Evolutionary conservation across 2,113 vertebrate species (phyloP), one percentile per base, ranked within the genome.

Genomic region (Pelobates fuscus): DNA sequence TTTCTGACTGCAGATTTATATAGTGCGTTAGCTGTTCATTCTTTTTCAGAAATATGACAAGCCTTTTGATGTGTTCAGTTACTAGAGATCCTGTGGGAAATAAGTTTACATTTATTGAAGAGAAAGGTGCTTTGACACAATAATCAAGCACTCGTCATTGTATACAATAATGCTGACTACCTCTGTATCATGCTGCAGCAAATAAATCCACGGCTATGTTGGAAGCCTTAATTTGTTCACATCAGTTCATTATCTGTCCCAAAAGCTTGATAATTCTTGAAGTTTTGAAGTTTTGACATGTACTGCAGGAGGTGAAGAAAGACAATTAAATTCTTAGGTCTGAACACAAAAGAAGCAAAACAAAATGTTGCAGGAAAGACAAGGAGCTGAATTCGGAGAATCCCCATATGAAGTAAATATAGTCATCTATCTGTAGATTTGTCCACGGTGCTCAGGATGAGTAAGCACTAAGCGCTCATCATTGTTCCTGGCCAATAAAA

Each of bases 261-360:
- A 55, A 14, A 49, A 57, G 67, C 27, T n/a, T 18, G 20, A 2
- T 54, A 27, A 69, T 68, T 54, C 54, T 69, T n/a, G n/a, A n/a
- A 12, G 49, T 68, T 68, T 55, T 67, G 26, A 30, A 69, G 67
- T 69, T 69, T 69, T 69, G 67, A 69, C 67, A 57, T 37, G 32
- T 32, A 57, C 46, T 55, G 46, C 24, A 23, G 52, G 49, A 69
- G 49, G 67, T 37, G 67, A 69, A 55, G 52, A 32, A 30, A 55
- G 49, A 69, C 49, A 55, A 69, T 69, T 54, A 57, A 69, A 69
- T 57, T 32, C 67, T 69, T 69, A 55, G 49, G 27, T 23, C 27
- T 57, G 20, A 54, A 49, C 46, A 24, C 27, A 55, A 49, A 57
- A 46, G 55, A 25, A 54, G 67, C 52, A 20, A 69, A 69, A 20